Evolutionary conservation across 2,888 invertebrate genomes (phyloP).

Genomic region (Leptothorax acervorum): DNA sequence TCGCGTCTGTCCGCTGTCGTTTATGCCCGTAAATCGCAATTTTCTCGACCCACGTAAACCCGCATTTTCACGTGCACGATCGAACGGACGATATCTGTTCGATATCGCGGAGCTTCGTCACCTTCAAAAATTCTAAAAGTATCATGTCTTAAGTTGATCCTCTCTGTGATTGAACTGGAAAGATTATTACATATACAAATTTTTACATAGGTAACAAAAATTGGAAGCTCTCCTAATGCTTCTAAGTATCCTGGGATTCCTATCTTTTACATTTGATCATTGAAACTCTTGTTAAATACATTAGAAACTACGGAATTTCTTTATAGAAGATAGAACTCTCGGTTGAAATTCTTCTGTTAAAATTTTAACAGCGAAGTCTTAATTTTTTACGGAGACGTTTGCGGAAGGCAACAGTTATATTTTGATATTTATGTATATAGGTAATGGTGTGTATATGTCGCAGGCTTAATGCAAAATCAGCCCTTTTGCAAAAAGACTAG

Average conservation of each 20-base stretch:
- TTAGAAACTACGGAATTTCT: background rate
- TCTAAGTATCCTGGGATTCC: background rate
- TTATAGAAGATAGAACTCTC: background rate
- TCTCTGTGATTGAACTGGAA: background rate
- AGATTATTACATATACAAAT: background rate
- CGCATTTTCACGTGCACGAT: constrained; percentile 21
- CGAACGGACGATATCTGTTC: background rate
- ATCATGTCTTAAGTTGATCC: background rate
- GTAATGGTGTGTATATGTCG: background rate
- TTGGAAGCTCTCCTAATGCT: background rate
- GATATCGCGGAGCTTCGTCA: background rate
- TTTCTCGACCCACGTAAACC: constrained; percentile 52
- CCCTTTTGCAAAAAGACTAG: too few species aligned
- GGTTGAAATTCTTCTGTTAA: background rate
- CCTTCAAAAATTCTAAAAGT: background rate
- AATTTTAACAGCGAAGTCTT: background rate
- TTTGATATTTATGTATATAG: background rate
- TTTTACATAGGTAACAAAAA: background rate
- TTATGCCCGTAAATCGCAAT: constrained; percentile 66
- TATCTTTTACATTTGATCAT: constrained; percentile 1
- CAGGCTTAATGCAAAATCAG: too few species aligned
- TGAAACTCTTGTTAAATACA: background rate
- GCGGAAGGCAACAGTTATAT: background rate
- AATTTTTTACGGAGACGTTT: background rate
- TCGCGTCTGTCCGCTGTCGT: constrained; percentile 58